Base-by-base conservation (phyloP, 2,888 invertebrate species). In the Empis stercorea region DNA sequence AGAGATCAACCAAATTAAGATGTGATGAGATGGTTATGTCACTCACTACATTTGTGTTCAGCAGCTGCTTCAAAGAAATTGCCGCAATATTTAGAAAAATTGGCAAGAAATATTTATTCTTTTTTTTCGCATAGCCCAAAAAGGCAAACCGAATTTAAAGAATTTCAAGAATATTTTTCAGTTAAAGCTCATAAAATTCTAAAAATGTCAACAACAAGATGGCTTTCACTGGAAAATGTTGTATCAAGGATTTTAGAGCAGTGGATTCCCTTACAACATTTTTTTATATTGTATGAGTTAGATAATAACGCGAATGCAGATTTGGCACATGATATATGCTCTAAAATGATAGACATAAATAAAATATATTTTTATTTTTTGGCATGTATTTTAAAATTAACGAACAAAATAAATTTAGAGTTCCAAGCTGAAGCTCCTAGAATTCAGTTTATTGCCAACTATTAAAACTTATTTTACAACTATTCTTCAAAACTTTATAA, bases 1-100 rank as follows among this genome's bases (percentile, higher is more conserved):
- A 20, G 5, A 20, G 20, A 20, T 4, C 20, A 20, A 20, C 20
- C 20, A 4, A 20, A 20, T 20, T 20, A 4, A 20, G 3, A 57
- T 52, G 52, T 57, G 5, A 44, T 54, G 30, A 54, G 53, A 37
- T 57, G 56, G 48, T 47, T 53, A 10, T 59, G 56, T 41, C 58
- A 57, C 48, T 52, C 54, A 13, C 49, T 54, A 23, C 50, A 54
- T 45, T 45, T 57, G 7, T 56, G 56, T 43, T 47, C 20, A 20
- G 3, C 20, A 20, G 20, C 20, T 20, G 20, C 20, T 20, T 20
- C 20, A 20, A 20, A 20, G 5, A 20, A 20, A 20, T 5, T 20
- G n/a, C n/a, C n/a, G n/a, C n/a, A n/a, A n/a, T n/a, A n/a, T n/a
- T n/a, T n/a, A n/a, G n/a, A n/a, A n/a, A n/a, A n/a, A n/a, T n/a